A percentile compares a stretch with the other conserved stretches of the same genome.
These are phyloP conservation scores for Mnemiopsis leidyi DNA, from an alignment of 37 sponge, comb jelly and placozoan genomes.

Conservation along the genomic window DNA sequence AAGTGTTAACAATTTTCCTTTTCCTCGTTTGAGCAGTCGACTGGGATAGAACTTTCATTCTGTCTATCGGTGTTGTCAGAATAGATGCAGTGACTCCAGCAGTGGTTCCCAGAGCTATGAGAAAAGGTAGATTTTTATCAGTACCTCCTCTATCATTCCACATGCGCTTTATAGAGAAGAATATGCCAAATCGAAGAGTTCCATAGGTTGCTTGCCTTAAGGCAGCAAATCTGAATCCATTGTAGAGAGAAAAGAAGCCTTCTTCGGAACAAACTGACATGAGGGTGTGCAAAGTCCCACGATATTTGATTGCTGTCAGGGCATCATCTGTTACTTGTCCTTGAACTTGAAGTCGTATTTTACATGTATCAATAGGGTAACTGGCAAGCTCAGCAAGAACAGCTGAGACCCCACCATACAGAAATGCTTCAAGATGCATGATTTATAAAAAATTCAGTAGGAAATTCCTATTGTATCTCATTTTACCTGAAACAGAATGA, in stretches of 20 bases:
- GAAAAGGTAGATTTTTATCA: slow-evolving; percentile 14
- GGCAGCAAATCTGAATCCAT: slow-evolving; percentile 39
- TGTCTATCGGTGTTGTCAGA: slow-evolving; percentile 45
- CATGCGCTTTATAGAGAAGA: slow-evolving; percentile 14
- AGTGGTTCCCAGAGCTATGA: neutral
- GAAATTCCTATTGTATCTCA: neutral
- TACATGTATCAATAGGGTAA: slow-evolving; percentile 41
- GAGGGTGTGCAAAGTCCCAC: slow-evolving; percentile 48
- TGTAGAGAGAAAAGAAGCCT: neutral
- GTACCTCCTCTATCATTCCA: slow-evolving; percentile 50
- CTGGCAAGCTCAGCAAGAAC: slow-evolving; percentile 43
- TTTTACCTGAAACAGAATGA: neutral
- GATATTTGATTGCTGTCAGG: slow-evolving; percentile 45
- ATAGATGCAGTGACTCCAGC: slow-evolving; percentile 1
- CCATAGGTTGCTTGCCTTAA: slow-evolving; percentile 59
- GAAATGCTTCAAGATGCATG: slow-evolving; percentile 45
- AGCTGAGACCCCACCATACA: slow-evolving; percentile 39
- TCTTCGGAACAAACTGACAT: slow-evolving; percentile 1
- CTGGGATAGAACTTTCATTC: slow-evolving; percentile 55
- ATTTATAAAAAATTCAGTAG: neutral
- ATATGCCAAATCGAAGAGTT: slow-evolving; percentile 17
- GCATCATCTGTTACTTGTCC: slow-evolving; percentile 65
- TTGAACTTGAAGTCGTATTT: slow-evolving; percentile 49
- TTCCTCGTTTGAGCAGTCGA: neutral
- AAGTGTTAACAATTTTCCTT: neutral